phyloP scores from a whole-genome alignment of 2,113 vertebrate species.

The Centropus bengalensis region DNA sequence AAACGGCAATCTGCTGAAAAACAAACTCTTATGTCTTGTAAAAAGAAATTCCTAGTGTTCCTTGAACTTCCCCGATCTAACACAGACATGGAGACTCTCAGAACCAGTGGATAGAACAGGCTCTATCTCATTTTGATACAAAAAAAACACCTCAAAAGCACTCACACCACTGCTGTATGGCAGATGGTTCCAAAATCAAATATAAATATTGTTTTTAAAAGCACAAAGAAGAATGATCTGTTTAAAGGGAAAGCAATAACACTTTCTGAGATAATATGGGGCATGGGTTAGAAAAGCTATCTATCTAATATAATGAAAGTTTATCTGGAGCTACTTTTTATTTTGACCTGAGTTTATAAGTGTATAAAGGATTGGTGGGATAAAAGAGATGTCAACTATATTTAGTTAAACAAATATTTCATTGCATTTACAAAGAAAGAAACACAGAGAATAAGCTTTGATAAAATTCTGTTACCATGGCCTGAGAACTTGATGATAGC shows the following conservation, averaged over 20 bases:
- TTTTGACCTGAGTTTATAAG: neutral
- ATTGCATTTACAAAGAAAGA: neutral
- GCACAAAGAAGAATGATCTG: neutral
- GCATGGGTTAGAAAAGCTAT: neutral
- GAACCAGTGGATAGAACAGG: neutral
- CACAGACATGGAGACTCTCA: neutral
- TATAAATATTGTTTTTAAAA: neutral
- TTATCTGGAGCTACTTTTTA: neutral
- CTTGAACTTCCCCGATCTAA: neutral
- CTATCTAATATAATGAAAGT: neutral
- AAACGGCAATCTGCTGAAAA: slow-evolving; percentile 10
- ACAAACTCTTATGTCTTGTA: neutral
- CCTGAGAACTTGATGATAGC: neutral
- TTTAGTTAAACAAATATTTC: neutral
- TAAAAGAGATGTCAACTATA: neutral
- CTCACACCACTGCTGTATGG: neutral
- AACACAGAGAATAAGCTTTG: neutral
- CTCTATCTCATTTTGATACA: neutral
- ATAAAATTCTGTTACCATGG: neutral
- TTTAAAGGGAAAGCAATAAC: neutral
- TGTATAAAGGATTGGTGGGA: neutral
- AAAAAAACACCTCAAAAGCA: neutral
- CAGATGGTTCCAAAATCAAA: neutral
- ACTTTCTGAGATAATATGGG: neutral
- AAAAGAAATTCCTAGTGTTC: neutral